Evolutionary conservation across 2,113 vertebrate genomes (phyloP).

Genomic region (Natator depressus): DNA sequence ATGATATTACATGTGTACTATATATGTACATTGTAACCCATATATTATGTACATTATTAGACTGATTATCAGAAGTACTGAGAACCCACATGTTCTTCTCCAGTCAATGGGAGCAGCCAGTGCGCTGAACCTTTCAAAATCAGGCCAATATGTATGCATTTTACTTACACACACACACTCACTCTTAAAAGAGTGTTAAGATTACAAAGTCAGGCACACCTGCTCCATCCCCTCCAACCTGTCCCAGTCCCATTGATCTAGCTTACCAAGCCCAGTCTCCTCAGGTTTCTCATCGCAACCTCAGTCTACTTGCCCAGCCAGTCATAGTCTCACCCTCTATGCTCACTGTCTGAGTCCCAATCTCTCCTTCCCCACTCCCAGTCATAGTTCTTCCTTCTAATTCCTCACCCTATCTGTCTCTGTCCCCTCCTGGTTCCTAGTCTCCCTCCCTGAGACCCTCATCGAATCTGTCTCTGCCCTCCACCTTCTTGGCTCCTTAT

Average conservation of each 20-base stretch:
- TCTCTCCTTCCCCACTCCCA: neutral
- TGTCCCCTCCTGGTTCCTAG: neutral
- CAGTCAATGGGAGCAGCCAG: too few species aligned
- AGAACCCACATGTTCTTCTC: too few species aligned
- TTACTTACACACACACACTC: neutral
- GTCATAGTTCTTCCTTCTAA: neutral
- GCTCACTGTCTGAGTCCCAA: neutral
- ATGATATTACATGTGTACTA: neutral
- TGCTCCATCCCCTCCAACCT: neutral
- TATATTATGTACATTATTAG: neutral
- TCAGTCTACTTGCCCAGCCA: neutral
- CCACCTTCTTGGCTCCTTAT: neutral
- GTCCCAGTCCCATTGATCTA: neutral
- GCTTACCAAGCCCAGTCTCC: neutral
- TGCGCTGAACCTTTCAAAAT: too few species aligned
- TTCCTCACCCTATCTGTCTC: neutral
- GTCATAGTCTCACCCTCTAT: neutral
- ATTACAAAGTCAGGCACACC: neutral
- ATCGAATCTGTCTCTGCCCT: neutral
- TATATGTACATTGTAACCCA: neutral
- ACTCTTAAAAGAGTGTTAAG: neutral
- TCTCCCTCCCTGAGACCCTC: neutral
- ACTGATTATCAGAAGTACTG: neutral
- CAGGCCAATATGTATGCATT: too few species aligned
- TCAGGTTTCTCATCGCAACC: neutral